Conservation (phyloP, 2,888 invertebrate genomes). For the Eubasilissa splendida region DNA sequence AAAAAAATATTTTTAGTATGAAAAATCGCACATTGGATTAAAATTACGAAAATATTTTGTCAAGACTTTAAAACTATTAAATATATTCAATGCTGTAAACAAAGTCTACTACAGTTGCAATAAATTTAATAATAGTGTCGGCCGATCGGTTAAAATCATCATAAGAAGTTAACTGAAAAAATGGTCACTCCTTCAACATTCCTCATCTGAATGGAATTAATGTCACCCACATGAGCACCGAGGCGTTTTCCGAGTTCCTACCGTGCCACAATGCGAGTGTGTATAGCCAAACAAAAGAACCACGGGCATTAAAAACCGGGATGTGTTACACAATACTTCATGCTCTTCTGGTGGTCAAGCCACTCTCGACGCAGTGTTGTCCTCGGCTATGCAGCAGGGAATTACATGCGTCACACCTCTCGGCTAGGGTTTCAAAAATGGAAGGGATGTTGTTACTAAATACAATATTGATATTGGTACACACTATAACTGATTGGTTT, state of each 20-base stretch:
- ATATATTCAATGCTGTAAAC: too few relatives aligned
- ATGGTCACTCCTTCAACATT: not conserved
- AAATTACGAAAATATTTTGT: too few relatives aligned
- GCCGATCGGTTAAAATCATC: too few relatives aligned
- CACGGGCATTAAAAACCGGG: conserved; percentile 6
- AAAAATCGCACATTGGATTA: too few relatives aligned
- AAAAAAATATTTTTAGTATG: too few relatives aligned
- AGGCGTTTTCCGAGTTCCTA: not conserved
- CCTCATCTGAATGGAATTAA: not conserved
- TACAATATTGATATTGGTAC: too few relatives aligned
- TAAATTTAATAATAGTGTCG: too few relatives aligned
- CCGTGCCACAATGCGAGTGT: not conserved
- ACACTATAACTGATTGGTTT: not conserved
- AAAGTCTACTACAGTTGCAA: too few relatives aligned
- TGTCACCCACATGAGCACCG: not conserved
- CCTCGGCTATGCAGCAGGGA: too few relatives aligned
- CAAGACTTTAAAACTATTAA: too few relatives aligned
- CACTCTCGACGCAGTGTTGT: not conserved
- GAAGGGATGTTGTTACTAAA: too few relatives aligned
- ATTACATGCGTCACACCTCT: not conserved
- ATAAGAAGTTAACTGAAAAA: not conserved
- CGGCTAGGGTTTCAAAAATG: not conserved
- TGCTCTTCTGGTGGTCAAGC: conserved; percentile 20
- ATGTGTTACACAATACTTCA: not conserved
- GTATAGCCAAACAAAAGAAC: not conserved